These are phyloP conservation scores for Eulemur macaco DNA, from an alignment of 2,113 vertebrate genomes.

Conservation along the genomic window DNA sequence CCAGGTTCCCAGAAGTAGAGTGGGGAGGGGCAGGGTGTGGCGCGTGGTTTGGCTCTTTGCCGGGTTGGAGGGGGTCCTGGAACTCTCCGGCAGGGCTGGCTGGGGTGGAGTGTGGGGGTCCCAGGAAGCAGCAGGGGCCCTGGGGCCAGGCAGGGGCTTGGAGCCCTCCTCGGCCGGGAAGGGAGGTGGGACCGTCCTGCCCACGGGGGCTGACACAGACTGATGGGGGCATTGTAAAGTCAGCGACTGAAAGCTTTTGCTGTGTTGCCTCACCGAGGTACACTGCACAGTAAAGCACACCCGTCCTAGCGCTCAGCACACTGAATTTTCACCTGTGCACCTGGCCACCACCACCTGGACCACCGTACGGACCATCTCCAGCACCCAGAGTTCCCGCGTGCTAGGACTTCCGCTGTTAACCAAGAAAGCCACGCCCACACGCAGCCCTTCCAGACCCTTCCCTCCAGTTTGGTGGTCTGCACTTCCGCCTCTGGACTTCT, in stretches of 20 bases:
- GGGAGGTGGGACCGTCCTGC: neutral
- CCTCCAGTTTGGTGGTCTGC: neutral
- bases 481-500: accelerated
- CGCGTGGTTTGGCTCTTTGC: neutral
- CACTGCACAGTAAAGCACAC: accelerated
- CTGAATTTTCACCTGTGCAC: too few species aligned
- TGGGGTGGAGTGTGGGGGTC: neutral
- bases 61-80: neutral
- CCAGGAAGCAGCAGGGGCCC: neutral
- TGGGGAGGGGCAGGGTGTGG: neutral
- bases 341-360: neutral
- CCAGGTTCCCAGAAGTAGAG: neutral
- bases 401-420: neutral
- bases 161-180: neutral
- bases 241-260: neutral
- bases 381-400: neutral
- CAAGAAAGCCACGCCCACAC: neutral
- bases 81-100: neutral
- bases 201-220: neutral
- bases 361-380: too few species aligned
- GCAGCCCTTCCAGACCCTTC: too few species aligned
- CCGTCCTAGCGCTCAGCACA: accelerated
- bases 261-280: neutral
- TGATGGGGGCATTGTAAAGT: neutral
- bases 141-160: neutral